Percentiles rank a stretch among this genome's conserved stretches.
These are phyloP conservation scores for Ruditapes philippinarum DNA, from an alignment of 1,140 invertebrate genomes.

Conservation along the genomic window DNA sequence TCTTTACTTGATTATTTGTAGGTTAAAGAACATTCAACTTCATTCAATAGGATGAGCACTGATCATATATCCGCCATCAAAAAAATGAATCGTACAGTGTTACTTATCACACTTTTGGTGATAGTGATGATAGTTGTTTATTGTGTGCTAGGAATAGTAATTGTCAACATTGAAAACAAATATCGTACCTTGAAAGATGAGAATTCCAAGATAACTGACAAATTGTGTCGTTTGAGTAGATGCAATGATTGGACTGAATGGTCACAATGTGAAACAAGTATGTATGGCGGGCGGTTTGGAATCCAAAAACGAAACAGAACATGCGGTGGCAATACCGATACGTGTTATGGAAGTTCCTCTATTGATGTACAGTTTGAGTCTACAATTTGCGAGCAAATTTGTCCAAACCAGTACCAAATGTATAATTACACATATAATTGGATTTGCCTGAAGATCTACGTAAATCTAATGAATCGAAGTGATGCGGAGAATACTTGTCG, in stretches of 20 bases:
- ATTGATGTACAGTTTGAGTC: neutral
- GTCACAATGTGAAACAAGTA: neutral
- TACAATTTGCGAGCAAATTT: neutral
- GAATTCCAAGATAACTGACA: neutral
- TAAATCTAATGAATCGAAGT: neutral
- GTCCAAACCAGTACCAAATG: neutral
- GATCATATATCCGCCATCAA: no score
- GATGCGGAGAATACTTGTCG: neutral
- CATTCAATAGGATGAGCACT: no score
- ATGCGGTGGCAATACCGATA: neutral
- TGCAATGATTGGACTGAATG: neutral
- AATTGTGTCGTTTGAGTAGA: neutral
- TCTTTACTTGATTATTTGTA: no score
- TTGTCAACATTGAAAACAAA: neutral
- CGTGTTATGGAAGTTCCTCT: neutral
- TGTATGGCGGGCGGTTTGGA: neutral
- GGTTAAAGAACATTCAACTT: no score
- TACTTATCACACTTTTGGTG: no score
- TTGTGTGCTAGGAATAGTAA: neutral
- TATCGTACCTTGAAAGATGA: neutral
- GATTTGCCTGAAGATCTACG: neutral
- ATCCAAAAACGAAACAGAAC: neutral
- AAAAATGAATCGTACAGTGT: no score
- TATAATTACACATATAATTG: neutral
- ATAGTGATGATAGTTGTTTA: no score